Conservation (phyloP, 2,888 invertebrate species). For the Ephialtes manifestator region DNA sequence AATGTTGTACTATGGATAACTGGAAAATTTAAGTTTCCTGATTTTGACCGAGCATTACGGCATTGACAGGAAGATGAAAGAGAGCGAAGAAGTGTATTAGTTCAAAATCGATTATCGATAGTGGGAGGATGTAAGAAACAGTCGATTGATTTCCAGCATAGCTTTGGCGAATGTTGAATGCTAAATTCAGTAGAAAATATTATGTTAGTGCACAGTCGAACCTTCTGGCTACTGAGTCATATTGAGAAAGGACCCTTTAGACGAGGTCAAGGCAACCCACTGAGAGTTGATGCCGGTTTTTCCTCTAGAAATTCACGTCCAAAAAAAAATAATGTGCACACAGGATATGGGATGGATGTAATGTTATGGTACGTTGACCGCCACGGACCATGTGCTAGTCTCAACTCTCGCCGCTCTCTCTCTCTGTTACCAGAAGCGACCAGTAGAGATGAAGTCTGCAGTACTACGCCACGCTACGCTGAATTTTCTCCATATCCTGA, state of each 20-base stretch:
- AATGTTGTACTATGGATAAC: background rate
- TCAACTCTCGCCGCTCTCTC: slow-evolving; percentile 66
- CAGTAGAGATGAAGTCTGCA: slow-evolving; percentile 60
- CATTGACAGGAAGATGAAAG: background rate
- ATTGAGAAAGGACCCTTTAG: slow-evolving; percentile 23
- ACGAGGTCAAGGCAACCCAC: slow-evolving; percentile 59
- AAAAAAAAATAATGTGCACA: slow-evolving; percentile 79
- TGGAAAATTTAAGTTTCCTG: background rate
- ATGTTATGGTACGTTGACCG: slow-evolving; percentile 85
- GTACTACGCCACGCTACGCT: slow-evolving; percentile 77
- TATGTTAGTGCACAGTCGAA: slow-evolving; percentile 46
- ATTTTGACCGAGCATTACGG: background rate
- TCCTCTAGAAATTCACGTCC: slow-evolving; percentile 73
- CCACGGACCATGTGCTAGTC: slow-evolving; percentile 81
- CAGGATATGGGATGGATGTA: slow-evolving; percentile 83
- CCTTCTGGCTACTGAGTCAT: background rate
- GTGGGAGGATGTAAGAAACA: slow-evolving; percentile 23
- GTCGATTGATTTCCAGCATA: slow-evolving; percentile 44
- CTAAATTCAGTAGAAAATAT: slow-evolving; percentile 65
- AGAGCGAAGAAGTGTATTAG: background rate
- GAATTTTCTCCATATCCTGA: slow-evolving; percentile 78
- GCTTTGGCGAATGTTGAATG: slow-evolving; percentile 54
- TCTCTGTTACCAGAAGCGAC: slow-evolving; percentile 46
- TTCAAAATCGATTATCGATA: slow-evolving; percentile 32
- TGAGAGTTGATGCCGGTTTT: slow-evolving; percentile 15